Conservation (phyloP, 2,888 invertebrate species). For the Zeuzera pyrina region DNA sequence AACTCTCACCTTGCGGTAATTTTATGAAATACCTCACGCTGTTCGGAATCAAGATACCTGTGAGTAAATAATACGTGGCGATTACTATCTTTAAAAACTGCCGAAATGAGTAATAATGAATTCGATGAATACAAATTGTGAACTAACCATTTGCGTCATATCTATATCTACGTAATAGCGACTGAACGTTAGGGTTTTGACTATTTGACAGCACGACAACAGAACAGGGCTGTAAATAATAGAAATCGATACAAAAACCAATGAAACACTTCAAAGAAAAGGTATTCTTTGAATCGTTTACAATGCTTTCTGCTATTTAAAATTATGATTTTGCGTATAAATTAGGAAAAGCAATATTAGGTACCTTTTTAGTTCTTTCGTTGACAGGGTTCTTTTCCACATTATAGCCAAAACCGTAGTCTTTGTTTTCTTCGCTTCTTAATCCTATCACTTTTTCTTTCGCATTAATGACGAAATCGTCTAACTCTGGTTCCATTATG, state of each 20-base stretch:
- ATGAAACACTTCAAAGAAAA: too few relatives aligned
- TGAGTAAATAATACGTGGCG: too few relatives aligned
- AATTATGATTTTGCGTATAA: conserved; percentile 9
- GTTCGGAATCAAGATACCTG: conserved; percentile 54
- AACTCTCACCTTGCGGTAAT: conserved; percentile 35
- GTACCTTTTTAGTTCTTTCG: conserved; percentile 28
- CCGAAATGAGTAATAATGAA: too few relatives aligned
- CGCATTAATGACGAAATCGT: too few relatives aligned
- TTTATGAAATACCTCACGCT: conserved; percentile 61
- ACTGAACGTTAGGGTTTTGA: conserved; percentile 48
- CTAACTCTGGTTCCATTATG: too few relatives aligned
- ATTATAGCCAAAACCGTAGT: conserved; percentile 21
- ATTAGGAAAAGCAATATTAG: conserved; percentile 6
- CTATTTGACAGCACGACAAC: conserved; percentile 50
- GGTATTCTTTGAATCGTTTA: too few relatives aligned
- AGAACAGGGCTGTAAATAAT: conserved; percentile 50
- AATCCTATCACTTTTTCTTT: too few relatives aligned
- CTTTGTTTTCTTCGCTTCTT: too few relatives aligned
- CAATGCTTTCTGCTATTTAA: too few relatives aligned
- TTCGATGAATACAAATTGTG: too few relatives aligned
- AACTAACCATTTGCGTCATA: conserved; percentile 46
- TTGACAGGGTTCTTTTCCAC: conserved; percentile 16
- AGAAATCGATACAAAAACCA: too few relatives aligned
- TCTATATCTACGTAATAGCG: conserved; percentile 54
- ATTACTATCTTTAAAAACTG: too few relatives aligned